Evolutionary conservation across 2,113 vertebrate species (phyloP).

Genomic region (Ameiurus melas): DNA sequence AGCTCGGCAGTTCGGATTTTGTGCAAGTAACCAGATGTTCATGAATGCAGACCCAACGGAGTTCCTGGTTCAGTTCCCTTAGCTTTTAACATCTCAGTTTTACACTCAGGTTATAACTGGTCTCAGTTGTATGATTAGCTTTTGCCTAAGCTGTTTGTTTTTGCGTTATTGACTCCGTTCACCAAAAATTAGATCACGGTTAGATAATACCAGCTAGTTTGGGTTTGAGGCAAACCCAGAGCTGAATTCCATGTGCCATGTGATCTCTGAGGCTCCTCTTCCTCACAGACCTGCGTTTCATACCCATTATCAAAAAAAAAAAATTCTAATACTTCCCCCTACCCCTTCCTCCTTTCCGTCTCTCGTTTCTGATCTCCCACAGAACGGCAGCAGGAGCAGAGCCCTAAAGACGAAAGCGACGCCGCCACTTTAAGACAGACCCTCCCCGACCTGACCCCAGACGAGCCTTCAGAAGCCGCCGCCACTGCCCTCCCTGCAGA

Average conservation of each 20-base stretch:
- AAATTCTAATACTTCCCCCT: background rate
- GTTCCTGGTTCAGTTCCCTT: background rate
- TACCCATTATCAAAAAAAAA: background rate
- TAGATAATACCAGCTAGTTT: background rate
- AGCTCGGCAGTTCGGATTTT: background rate
- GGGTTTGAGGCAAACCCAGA: background rate
- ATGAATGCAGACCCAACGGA: background rate
- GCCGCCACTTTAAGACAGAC: conserved; percentile 91
- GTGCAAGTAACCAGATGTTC: background rate
- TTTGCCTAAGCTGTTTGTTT: background rate
- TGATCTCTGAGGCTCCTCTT: background rate
- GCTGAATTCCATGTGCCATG: background rate
- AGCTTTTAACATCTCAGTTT: background rate
- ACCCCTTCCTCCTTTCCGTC: background rate
- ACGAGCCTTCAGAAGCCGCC: conserved; percentile 85
- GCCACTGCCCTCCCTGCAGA: conserved; percentile 80
- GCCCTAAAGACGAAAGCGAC: conserved; percentile 84
- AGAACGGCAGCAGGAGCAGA: conserved; percentile 81
- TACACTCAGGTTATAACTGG: background rate
- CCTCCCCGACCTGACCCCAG: conserved; percentile 90
- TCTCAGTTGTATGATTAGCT: background rate
- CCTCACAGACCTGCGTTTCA: background rate
- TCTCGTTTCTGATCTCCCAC: background rate
- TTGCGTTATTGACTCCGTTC: background rate
- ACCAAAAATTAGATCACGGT: background rate